Base-by-base conservation (phyloP, 2,797 vertebrate species). In the Oreonectes daqikongensis region DNA sequence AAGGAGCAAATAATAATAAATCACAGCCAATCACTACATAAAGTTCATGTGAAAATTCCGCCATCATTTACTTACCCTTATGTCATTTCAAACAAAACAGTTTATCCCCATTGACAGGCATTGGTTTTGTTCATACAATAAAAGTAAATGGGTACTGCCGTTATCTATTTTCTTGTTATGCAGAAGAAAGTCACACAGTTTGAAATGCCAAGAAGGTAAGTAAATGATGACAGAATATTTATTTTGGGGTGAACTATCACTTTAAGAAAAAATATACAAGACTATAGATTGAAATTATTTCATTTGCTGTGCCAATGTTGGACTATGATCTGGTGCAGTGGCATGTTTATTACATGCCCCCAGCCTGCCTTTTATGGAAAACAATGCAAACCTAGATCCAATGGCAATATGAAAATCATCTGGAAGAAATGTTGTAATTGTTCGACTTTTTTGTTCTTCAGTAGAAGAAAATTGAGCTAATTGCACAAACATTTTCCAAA, bases 351-450 rank as follows among this genome's bases (percentile, higher is more conserved):
- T 53, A 50, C 18, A 66, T 18, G 12, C 14, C 57, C 46, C 72
- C 57, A 59, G 65, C 81, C 40, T 76, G n/a, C 66, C 40, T 32
- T 75, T 73, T 72, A 75, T 42, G 35, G 40, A 30, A 59, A 80
- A 35, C 48, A 53, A 32, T 55, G 22, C 28, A 50, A 32, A 46
- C 17, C 8, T 26, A 40, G 18, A 63, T 35, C 30, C 14, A 64
- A 28, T 60, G 30, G n/a, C 35, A 72, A 66, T 32, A 10, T 10
- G 50, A 57, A 5, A 50, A 63, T 82, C 30, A 70, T 50, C 78
- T 24, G 14, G 64, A 72, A 78, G 67, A 72, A 75, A 80, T 79
- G 63, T 44, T 48, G 44, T 65, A 66, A 69, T 65, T 82, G 40
- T 44, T 66, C 65, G 28, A 5, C 5, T 28, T 55, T 3, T 57